Conservation (phyloP, 2,797 vertebrate genomes). For the Scarus forsteni region DNA sequence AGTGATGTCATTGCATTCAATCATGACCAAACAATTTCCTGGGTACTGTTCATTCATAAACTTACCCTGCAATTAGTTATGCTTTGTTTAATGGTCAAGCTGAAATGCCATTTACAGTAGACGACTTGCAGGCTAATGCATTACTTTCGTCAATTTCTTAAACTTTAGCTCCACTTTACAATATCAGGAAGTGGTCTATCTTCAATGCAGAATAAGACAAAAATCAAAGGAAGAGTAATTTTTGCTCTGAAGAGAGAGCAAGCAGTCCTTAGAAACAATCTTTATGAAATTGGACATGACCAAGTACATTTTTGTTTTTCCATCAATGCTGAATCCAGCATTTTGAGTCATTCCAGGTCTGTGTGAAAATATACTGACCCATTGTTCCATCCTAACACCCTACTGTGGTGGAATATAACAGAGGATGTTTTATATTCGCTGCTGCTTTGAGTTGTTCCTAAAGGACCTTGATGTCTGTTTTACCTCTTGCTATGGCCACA, state of each 20-base stretch:
- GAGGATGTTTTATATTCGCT: constrained; percentile 48
- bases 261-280: constrained; percentile 37
- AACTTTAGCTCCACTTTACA: constrained; percentile 21
- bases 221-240: not conserved
- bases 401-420: constrained; percentile 45
- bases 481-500: constrained; percentile 24
- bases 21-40: constrained; percentile 79
- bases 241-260: constrained; percentile 3
- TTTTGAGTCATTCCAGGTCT: constrained; percentile 36
- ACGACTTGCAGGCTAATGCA: constrained; percentile 43
- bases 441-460: constrained; percentile 36
- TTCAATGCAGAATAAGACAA: too few species aligned
- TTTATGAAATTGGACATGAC: constrained; percentile 30
- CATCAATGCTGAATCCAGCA: constrained; percentile 25
- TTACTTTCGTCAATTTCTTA: constrained; percentile 20
- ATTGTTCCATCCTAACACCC: constrained; percentile 56
- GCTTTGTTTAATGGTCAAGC: constrained; percentile 48
- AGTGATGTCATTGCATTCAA: constrained; percentile 70
- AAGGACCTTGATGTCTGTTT: constrained; percentile 51
- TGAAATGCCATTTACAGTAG: constrained; percentile 43
- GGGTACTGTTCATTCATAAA: constrained; percentile 55
- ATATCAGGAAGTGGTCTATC: constrained; percentile 36
- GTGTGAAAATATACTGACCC: constrained; percentile 48
- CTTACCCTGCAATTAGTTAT: constrained; percentile 59
- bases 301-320: constrained; percentile 26